Evolutionary conservation across 2,113 vertebrate species (phyloP).

Genomic region (Nycticryphes semicollaris): DNA sequence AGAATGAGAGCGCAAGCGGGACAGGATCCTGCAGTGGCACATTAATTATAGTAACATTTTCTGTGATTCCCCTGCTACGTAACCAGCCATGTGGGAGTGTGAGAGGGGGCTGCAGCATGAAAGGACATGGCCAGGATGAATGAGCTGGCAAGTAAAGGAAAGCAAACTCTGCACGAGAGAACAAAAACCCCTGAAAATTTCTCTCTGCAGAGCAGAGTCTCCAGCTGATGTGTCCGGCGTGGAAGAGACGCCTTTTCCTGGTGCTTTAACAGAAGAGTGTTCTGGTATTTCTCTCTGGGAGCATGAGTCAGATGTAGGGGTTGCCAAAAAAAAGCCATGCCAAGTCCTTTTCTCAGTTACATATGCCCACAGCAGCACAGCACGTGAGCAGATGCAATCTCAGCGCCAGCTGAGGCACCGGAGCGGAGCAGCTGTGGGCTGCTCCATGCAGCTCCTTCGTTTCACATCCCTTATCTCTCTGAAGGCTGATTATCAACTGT

Average conservation of each 20-base stretch:
- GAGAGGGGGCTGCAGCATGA: not conserved
- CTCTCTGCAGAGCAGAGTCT: not conserved
- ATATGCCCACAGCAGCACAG: not conserved
- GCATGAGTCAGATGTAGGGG: not conserved
- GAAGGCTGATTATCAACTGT: not conserved
- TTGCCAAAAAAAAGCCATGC: not conserved
- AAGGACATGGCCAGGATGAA: not conserved
- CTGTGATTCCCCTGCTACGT: not conserved
- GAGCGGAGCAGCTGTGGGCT: fast-evolving
- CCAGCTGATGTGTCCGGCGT: fast-evolving
- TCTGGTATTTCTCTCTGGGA: constrained; percentile 26
- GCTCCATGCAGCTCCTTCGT: not conserved
- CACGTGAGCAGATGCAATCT: not conserved
- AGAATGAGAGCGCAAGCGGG: not conserved
- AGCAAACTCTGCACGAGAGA: not conserved
- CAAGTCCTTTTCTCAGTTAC: not conserved
- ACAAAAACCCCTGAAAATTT: not conserved
- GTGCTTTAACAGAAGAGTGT: not conserved
- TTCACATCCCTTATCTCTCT: not conserved
- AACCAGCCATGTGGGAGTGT: not conserved
- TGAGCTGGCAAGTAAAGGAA: not conserved
- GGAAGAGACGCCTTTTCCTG: not conserved
- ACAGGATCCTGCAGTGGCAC: not conserved
- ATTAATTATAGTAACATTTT: constrained; percentile 10
- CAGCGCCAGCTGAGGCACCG: fast-evolving